Conservation (phyloP, 2,797 vertebrate species). For the Cyclopterus lumpus region DNA sequence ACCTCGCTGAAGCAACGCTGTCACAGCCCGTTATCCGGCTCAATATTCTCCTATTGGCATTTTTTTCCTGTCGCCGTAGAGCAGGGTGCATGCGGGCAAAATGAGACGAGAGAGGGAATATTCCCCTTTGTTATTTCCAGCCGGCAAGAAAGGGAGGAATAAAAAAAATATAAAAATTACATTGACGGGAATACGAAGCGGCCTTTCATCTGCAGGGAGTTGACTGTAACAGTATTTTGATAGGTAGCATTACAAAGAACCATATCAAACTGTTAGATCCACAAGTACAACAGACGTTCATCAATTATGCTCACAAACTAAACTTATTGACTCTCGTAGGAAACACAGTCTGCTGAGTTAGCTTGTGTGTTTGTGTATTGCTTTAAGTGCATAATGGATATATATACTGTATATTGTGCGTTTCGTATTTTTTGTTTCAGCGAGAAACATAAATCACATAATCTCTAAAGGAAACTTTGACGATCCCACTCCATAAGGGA, state of each 20-base stretch:
- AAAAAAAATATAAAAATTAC: too few relatives aligned
- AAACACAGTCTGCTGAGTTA: conserved; percentile 24
- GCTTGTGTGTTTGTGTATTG: conserved; percentile 23
- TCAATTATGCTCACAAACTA: conserved; percentile 62
- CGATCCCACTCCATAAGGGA: background rate
- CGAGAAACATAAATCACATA: conserved; percentile 4
- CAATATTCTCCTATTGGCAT: conserved; percentile 72
- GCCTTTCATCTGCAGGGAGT: conserved; percentile 46
- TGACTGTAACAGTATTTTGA: conserved; percentile 50
- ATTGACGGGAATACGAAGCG: conserved; percentile 54
- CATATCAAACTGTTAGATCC: conserved; percentile 45
- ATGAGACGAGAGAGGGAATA: conserved; percentile 61
- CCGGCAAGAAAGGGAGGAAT: conserved; percentile 7
- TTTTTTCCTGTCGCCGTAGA: conserved; percentile 69
- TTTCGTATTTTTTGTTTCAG: conserved; percentile 28
- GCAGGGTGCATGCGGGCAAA: conserved; percentile 48
- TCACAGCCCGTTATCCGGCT: conserved; percentile 69
- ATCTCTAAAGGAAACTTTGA: conserved; percentile 11
- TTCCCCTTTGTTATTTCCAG: conserved; percentile 61
- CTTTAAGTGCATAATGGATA: background rate
- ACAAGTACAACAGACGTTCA: conserved; percentile 48
- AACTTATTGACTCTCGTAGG: conserved; percentile 58
- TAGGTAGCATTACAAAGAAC: conserved; percentile 30
- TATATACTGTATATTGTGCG: background rate
- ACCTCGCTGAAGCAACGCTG: conserved; percentile 69